A percentile compares a stretch with the other conserved stretches of the same genome.
phyloP scores from a whole-genome alignment of 35 echinoderm and acorn worm genomes.

The Lytechinus variegatus region DNA sequence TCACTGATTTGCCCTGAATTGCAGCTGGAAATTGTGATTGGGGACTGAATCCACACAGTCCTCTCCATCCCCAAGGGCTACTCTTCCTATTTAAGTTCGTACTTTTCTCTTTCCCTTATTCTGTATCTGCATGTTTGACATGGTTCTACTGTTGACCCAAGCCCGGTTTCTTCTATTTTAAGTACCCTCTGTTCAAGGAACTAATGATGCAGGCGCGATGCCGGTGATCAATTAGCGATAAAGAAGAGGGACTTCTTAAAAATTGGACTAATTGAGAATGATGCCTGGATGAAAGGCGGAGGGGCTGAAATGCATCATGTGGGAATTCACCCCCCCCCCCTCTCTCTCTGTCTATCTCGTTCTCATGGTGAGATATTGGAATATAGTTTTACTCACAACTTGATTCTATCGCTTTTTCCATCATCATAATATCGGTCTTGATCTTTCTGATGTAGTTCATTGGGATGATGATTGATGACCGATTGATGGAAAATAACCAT shows the following conservation, averaged over 20 bases:
- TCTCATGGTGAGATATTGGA: not conserved
- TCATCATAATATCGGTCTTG: not conserved
- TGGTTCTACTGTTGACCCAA: not conserved
- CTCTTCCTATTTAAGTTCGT: not conserved
- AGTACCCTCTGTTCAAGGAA: not conserved
- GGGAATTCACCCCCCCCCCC: not conserved
- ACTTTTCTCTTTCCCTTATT: not conserved
- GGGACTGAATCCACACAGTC: not conserved
- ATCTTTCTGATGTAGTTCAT: not conserved
- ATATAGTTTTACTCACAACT: not conserved
- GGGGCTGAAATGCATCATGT: not conserved
- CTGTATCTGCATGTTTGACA: conserved; percentile 1
- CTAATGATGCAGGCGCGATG: not conserved
- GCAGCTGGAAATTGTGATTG: conserved; percentile 10
- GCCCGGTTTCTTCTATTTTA: not conserved
- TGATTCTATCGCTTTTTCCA: not conserved
- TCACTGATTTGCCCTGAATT: not conserved
- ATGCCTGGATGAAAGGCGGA: not conserved
- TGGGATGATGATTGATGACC: not conserved
- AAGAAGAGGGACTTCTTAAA: not conserved
- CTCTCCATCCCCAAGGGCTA: not conserved
- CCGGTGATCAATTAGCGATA: not conserved
- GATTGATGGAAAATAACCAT: no score
- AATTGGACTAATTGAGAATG: not conserved
- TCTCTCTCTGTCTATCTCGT: no score